These are phyloP conservation scores for Hippoglossus stenolepis DNA, from an alignment of 2,113 vertebrate genomes.

Conservation along the genomic window DNA sequence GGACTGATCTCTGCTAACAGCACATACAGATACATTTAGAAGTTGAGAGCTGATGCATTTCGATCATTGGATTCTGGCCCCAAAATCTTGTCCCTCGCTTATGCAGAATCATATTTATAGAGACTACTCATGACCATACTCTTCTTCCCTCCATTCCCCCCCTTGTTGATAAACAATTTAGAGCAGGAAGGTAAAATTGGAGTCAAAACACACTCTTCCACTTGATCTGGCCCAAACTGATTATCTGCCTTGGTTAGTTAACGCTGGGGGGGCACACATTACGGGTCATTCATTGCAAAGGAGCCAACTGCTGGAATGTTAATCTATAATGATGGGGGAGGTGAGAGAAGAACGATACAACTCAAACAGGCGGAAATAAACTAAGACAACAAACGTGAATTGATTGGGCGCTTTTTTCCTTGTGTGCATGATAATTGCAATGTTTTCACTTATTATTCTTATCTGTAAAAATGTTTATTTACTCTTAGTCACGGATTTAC, in stretches of 20 bases:
- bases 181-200: background rate
- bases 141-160: background rate
- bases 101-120: background rate
- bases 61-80: too few relatives aligned
- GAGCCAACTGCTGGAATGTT: slow-evolving; percentile 41
- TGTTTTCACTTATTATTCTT: background rate
- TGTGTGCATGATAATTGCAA: background rate
- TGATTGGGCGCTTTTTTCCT: background rate
- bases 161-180: background rate
- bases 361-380: background rate
- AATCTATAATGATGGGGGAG: slow-evolving; percentile 20
- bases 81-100: too few relatives aligned
- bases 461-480: too few relatives aligned
- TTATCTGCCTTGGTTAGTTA: slow-evolving; percentile 10
- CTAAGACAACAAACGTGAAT: background rate
- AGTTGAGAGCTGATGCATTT: too few relatives aligned
- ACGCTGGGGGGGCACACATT: slow-evolving; percentile 1
- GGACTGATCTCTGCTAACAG: too few relatives aligned
- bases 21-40: too few relatives aligned
- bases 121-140: background rate
- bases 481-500: too few relatives aligned
- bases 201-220: slow-evolving; percentile 13
- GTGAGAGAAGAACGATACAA: background rate
- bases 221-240: slow-evolving; percentile 32
- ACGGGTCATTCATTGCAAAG: slow-evolving; percentile 31